Evolutionary conservation across 2,888 invertebrate species (phyloP).

Genomic region (Chydorus sphaericus): DNA sequence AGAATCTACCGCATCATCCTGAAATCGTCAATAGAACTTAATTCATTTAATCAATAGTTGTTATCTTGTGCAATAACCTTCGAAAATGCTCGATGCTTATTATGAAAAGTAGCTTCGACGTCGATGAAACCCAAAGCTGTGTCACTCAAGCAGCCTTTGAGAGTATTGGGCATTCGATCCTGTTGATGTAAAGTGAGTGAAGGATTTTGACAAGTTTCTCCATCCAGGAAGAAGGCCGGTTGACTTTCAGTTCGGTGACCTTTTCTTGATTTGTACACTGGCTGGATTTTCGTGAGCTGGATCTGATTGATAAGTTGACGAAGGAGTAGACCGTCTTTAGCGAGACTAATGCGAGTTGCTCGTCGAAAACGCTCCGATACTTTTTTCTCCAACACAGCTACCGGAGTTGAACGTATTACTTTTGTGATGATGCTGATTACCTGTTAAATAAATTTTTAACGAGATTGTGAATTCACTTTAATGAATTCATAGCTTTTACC

Average conservation of each 20-base stretch:
- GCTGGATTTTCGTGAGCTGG: conserved; percentile 63
- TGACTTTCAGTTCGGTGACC: conserved; percentile 13
- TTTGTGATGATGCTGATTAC: conserved; percentile 25
- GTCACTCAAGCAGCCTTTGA: too few relatives aligned
- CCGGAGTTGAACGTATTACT: conserved; percentile 17
- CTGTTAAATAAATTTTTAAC: neutral
- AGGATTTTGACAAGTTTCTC: neutral
- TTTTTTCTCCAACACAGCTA: neutral
- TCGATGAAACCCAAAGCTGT: too few relatives aligned
- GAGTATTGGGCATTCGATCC: too few relatives aligned
- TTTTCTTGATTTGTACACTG: too few relatives aligned
- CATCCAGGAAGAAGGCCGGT: neutral
- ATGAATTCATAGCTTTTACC: conserved; percentile 26
- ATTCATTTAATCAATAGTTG: too few relatives aligned
- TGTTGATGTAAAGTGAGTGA: too few relatives aligned
- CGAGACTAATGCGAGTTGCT: conserved; percentile 35
- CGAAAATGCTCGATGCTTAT: too few relatives aligned
- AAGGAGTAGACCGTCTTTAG: conserved; percentile 55
- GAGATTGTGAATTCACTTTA: neutral
- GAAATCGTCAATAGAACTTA: neutral
- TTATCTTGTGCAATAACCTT: too few relatives aligned
- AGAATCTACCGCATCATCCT: neutral
- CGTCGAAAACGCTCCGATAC: conserved; percentile 14
- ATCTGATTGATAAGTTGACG: conserved; percentile 64
- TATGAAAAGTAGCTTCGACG: too few relatives aligned